These are phyloP conservation scores for Beroe ovata DNA, from an alignment of 37 sponge, comb jelly and placozoan species.

Conservation along the genomic window DNA sequence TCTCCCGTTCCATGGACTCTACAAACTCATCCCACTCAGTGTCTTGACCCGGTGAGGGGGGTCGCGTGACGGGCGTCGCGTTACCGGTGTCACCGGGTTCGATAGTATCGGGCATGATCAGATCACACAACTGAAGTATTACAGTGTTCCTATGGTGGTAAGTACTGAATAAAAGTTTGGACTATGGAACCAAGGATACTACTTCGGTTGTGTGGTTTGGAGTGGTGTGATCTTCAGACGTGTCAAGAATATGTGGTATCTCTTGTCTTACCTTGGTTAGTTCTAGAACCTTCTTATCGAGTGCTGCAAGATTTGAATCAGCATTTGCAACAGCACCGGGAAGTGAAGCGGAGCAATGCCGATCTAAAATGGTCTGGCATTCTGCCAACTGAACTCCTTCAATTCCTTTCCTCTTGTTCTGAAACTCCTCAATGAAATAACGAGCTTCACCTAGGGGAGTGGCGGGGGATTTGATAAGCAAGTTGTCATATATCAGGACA, in stretches of 20 bases:
- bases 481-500: too few species aligned
- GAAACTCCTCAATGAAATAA: slow-evolving; percentile 42
- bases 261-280: slow-evolving; percentile 47
- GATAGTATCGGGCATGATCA: slow-evolving; percentile 53
- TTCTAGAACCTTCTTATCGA: slow-evolving; percentile 28
- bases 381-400: slow-evolving; percentile 11
- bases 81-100: not conserved
- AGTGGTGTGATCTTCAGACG: too few species aligned
- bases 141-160: too few species aligned
- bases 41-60: slow-evolving; percentile 19
- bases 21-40: slow-evolving; percentile 49
- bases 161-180: too few species aligned
- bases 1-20: slow-evolving; percentile 14
- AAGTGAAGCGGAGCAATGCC: slow-evolving; percentile 6
- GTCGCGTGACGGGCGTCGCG: not conserved
- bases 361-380: slow-evolving; percentile 14
- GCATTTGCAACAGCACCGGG: slow-evolving; percentile 26
- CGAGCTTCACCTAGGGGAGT: slow-evolving; percentile 32
- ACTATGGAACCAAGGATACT: too few species aligned
- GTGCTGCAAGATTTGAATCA: not conserved
- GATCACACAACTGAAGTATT: slow-evolving; percentile 59
- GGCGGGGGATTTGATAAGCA: too few species aligned
- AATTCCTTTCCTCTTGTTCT: slow-evolving; percentile 57
- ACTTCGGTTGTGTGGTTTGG: too few species aligned
- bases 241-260: too few species aligned